A percentile compares a stretch with the other conserved stretches of the same genome.
These are phyloP conservation scores for Cantharis nigra DNA, from an alignment of 2,888 invertebrate genomes.

Conservation along the genomic window DNA sequence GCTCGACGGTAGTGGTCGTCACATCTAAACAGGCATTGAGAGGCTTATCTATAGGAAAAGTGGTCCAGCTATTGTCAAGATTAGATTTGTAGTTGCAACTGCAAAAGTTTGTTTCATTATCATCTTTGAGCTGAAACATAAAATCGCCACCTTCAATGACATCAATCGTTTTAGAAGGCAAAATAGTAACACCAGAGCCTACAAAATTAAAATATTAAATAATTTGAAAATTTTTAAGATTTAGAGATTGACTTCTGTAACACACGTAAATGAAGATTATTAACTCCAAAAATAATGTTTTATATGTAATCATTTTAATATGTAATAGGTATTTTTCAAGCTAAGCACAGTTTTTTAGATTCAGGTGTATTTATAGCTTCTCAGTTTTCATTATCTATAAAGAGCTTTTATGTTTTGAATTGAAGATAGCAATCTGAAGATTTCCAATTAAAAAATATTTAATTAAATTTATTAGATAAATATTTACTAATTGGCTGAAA, in stretches of 20 bases:
- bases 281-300: not conserved
- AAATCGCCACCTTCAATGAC: not conserved
- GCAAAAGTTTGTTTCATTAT: not conserved
- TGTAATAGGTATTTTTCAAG: not conserved
- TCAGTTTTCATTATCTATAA: not conserved
- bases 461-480: not conserved
- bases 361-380: not conserved
- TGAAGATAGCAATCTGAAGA: not conserved
- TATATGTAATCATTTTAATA: not conserved
- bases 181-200: not conserved
- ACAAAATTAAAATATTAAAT: not conserved
- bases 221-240: not conserved
- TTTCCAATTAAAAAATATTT: not conserved
- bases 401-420: not conserved
- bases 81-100: conserved; percentile 4
- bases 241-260: not conserved
- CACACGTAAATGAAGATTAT: not conserved
- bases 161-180: conserved; percentile 3
- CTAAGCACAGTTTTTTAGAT: not conserved
- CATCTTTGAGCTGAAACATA: conserved; percentile 4
- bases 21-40: not conserved
- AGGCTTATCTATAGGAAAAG: not conserved
- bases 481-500: no score
- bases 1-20: not conserved
- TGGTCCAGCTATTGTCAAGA: not conserved